Evolutionary conservation across 2,888 invertebrate species (phyloP).

Genomic region (Smittia aterrima): DNA sequence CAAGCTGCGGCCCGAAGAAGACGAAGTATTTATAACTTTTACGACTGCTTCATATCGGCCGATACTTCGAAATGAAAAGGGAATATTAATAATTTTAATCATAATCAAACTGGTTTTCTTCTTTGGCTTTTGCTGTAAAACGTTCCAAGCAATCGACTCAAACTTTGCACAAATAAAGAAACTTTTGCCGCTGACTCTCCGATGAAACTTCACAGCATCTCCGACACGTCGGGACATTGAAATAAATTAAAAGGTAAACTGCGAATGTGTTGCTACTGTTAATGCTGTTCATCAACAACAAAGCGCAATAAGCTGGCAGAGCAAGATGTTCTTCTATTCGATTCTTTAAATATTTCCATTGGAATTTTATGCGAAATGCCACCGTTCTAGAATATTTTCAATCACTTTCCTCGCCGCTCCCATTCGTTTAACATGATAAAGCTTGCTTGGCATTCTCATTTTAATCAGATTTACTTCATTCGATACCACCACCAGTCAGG

Average conservation of each 20-base stretch:
- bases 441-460: neutral
- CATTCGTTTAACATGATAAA: slow-evolving; percentile 27
- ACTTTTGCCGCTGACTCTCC: neutral
- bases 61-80: neutral
- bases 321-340: too few relatives aligned
- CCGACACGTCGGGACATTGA: neutral
- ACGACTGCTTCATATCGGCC: slow-evolving; percentile 9
- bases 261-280: slow-evolving; percentile 2
- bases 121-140: neutral
- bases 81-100: slow-evolving; percentile 30
- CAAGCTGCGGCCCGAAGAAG: slow-evolving; percentile 7
- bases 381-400: neutral
- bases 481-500: neutral
- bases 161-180: neutral
- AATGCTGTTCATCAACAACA: neutral
- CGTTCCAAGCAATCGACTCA: neutral
- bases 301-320: neutral
- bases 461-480: slow-evolving; percentile 33
- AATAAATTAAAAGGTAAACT: slow-evolving; percentile 20
- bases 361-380: neutral
- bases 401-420: neutral
- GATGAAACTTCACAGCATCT: neutral
- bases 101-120: slow-evolving; percentile 31
- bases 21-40: slow-evolving; percentile 18
- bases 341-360: neutral